Conservation (phyloP, 2,888 invertebrate species). For the Drosophila nr. medialis region DNA sequence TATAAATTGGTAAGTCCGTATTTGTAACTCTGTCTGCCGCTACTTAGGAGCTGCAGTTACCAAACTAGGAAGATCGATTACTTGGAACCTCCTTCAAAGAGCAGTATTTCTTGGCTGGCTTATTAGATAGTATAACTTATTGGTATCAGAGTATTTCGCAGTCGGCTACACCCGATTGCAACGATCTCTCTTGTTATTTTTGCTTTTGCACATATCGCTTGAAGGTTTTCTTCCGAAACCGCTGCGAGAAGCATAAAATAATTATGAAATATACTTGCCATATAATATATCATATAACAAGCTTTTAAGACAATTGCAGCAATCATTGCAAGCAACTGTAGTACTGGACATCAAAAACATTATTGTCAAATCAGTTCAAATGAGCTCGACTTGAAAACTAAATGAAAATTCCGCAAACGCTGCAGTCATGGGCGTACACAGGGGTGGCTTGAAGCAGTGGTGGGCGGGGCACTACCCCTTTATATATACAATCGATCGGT, state of each 20-base stretch:
- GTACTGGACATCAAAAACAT: constrained; percentile 8
- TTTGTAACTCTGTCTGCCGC: too few relatives aligned
- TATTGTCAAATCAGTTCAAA: constrained; percentile 7
- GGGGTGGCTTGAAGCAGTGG: neutral
- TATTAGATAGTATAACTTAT: neutral
- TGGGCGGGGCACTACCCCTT: neutral
- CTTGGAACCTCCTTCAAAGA: neutral
- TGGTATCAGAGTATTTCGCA: neutral
- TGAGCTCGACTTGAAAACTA: constrained; percentile 5
- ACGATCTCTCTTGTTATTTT: neutral
- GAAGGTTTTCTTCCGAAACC: neutral
- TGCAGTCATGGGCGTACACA: constrained; percentile 7
- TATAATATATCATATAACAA: constrained; percentile 17
- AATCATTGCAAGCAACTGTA: constrained; percentile 8
- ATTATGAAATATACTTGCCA: constrained; percentile 6
- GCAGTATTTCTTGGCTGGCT: neutral
- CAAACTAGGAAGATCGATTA: neutral
- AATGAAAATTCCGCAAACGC: constrained; percentile 36
- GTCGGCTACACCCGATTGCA: neutral
- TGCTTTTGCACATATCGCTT: neutral
- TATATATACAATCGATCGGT: neutral
- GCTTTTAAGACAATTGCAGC: constrained; percentile 1
- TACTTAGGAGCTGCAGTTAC: neutral
- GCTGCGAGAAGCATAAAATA: constrained; percentile 3
- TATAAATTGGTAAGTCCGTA: neutral